Base-by-base conservation (phyloP, 2,888 invertebrate species). In the Tetragnatha montana region DNA sequence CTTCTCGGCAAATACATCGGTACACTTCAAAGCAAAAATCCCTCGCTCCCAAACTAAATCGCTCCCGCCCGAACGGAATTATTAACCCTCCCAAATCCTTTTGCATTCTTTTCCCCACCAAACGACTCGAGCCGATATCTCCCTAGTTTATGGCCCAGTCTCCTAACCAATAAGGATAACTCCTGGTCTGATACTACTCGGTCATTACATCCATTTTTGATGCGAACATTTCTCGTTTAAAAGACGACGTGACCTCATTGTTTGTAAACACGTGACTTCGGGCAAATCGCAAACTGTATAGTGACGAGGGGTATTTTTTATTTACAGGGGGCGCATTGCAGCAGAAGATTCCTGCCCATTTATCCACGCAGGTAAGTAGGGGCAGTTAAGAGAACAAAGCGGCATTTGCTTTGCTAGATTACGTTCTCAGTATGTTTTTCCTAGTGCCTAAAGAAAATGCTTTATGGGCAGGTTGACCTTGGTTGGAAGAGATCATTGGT, bases 181-280 rank as follows among this genome's bases (percentile, higher is more conserved):
- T 50, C 22, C 14, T n/a, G n/a, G 50, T 17, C n/a, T 35, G 82
- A 60, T 74, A 21, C 84, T 17, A 17, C 8, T 70, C 21, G 75
- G 80, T 81, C 85, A 76, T 89, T 85, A 84, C 89, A 89, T 89
- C 19, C 51, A 89, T 89, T 85, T 89, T 89, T 89, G 89, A 89
- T 89, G 81, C n/a, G 60, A 71, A 68, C 47, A 75, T 76, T 68
- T 76, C 89, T 89, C 89, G 75, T 89, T 89, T 89, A 85, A 89
- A 89, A 89, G 81, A 19, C 70, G 79, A 89, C 89, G 89, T 89
- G 89, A 89, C 81, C 80, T 89, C 89, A 89, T 89, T 89, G 89
- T 89, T 85, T 81, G 81, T 74, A 81, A 85, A 85, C 89, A 89
- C 85, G 89, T 89, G 89, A 85, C 89, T 85, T 85, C 74, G 68